Evolutionary conservation across 2,113 vertebrate genomes (phyloP).

Genomic region (Gymnobelideus leadbeateri): DNA sequence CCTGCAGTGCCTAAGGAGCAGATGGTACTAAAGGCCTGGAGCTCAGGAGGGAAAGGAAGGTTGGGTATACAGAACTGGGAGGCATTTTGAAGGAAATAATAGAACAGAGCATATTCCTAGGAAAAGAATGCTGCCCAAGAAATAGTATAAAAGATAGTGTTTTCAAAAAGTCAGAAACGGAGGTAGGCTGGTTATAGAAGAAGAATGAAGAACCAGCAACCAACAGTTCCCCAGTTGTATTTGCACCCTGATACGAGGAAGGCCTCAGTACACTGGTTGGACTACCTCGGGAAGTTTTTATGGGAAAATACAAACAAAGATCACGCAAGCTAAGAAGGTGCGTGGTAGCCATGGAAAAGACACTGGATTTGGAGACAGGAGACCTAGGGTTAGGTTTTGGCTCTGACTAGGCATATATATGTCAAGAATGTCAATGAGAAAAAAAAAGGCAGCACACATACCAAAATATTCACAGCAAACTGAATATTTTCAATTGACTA

Average conservation of each 20-base stretch:
- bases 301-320: background rate
- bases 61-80: background rate
- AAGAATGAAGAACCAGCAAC: background rate
- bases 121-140: background rate
- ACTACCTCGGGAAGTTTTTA: background rate
- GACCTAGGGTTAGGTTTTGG: background rate
- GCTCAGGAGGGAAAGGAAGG: background rate
- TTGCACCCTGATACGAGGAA: background rate
- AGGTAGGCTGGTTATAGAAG: background rate
- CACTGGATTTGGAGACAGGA: background rate
- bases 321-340: background rate
- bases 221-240: background rate
- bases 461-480: background rate
- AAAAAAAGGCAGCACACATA: background rate
- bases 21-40: background rate
- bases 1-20: background rate
- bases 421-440: no score
- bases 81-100: background rate
- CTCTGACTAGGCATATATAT: background rate
- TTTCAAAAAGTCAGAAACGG: background rate
- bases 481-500: background rate
- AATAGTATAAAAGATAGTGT: background rate
- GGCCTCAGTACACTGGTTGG: background rate
- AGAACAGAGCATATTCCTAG: background rate
- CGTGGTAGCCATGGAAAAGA: background rate